Conservation (phyloP, 2,888 invertebrate genomes). For the Polyommatus icarus region DNA sequence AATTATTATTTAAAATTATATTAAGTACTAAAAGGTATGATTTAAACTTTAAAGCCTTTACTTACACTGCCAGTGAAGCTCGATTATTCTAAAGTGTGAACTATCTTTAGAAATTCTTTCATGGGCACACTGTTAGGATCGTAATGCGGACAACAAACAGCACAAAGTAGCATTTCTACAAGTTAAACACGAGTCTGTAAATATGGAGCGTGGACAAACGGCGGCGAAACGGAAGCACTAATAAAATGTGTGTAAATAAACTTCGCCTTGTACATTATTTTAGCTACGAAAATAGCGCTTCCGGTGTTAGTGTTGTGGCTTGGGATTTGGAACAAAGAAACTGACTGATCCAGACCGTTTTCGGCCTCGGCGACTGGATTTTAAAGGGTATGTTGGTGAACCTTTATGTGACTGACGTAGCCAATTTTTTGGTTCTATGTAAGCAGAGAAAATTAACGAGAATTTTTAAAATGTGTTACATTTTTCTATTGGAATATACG, state of each 20-base stretch:
- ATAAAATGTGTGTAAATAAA: slow-evolving; percentile 50
- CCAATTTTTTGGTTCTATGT: no score
- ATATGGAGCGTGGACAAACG: slow-evolving; percentile 36
- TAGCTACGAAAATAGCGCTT: slow-evolving; percentile 51
- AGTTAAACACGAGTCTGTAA: slow-evolving; percentile 43
- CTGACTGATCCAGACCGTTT: not conserved
- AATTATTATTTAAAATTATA: no score
- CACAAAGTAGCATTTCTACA: slow-evolving; percentile 17
- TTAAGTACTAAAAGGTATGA: no score
- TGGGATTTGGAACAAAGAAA: slow-evolving; percentile 5
- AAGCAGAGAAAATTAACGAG: no score
- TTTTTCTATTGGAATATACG: no score
- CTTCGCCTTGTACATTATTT: slow-evolving; percentile 48
- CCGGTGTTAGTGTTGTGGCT: slow-evolving; percentile 36
- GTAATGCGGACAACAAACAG: slow-evolving; percentile 15
- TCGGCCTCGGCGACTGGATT: no score
- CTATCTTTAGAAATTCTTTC: no score
- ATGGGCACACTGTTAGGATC: not conserved
- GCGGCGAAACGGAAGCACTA: slow-evolving; percentile 46
- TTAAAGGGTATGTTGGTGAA: no score
- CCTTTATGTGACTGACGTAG: no score
- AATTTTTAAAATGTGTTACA: no score
- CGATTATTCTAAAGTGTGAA: no score
- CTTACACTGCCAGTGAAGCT: not conserved
- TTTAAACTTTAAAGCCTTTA: no score